phyloP scores from a whole-genome alignment of 2,888 invertebrate genomes.

The Conomelus anceps region DNA sequence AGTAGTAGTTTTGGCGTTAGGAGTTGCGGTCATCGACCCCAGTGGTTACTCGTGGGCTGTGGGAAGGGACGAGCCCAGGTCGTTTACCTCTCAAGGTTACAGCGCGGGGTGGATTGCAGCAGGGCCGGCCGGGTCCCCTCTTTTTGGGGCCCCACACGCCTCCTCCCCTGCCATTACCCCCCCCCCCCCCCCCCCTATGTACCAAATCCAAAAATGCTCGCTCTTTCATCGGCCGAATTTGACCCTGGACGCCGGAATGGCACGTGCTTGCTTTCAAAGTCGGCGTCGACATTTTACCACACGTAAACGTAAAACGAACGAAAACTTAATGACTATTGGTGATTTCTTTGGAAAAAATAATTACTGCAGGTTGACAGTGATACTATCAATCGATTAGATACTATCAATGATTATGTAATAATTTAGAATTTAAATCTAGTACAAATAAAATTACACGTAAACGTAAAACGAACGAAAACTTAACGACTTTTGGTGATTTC shows the following conservation, averaged over 20 bases:
- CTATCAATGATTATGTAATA: too few species aligned
- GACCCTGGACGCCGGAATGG: not conserved
- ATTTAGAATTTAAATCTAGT: too few species aligned
- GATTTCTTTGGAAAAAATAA: too few species aligned
- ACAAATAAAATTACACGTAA: too few species aligned
- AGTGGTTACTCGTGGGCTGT: not conserved
- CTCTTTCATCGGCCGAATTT: not conserved
- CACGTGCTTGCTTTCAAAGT: too few species aligned
- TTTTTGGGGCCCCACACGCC: not conserved
- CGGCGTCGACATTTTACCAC: not conserved
- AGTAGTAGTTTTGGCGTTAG: not conserved
- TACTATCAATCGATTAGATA: too few species aligned
- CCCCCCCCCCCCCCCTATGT: too few species aligned
- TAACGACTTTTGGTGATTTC: too few species aligned
- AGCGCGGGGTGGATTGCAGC: not conserved
- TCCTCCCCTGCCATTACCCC: too few species aligned
- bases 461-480: not conserved
- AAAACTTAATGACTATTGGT: too few species aligned
- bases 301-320: not conserved
- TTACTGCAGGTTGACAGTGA: too few species aligned
- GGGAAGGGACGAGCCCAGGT: not conserved
- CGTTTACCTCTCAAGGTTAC: not conserved
- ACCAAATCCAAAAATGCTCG: not conserved
- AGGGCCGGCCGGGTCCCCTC: not conserved
- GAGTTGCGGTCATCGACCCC: not conserved